phyloP scores from a whole-genome alignment of 37 sponge, comb jelly and placozoan genomes.

The Bolinopsis microptera region DNA sequence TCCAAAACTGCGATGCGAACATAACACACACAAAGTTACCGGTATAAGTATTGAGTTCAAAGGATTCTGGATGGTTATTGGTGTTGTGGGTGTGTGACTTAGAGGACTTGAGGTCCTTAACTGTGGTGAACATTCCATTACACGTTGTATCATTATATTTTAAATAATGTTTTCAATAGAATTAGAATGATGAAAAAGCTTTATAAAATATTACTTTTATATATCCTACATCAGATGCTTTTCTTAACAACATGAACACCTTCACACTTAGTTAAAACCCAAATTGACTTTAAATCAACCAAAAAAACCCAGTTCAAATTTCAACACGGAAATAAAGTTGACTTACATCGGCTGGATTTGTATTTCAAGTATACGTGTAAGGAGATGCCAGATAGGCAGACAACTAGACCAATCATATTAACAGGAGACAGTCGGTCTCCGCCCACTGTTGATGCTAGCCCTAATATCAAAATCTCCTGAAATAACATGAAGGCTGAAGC shows the following conservation, averaged over 20 bases:
- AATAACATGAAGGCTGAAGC: neutral
- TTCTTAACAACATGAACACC: too few species aligned
- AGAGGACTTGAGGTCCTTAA: neutral
- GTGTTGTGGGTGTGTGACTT: neutral
- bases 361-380: constrained; percentile 79
- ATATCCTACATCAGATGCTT: too few species aligned
- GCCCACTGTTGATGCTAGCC: constrained; percentile 76
- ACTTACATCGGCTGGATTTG: constrained; percentile 68
- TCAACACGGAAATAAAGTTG: too few species aligned
- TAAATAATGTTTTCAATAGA: too few species aligned
- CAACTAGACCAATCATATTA: constrained; percentile 84
- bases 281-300: too few species aligned
- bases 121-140: neutral
- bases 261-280: too few species aligned
- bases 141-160: too few species aligned
- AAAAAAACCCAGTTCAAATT: too few species aligned
- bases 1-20: neutral
- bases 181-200: too few species aligned
- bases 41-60: neutral
- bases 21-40: neutral
- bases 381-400: constrained; percentile 85
- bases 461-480: constrained; percentile 85
- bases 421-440: constrained; percentile 72
- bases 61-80: neutral
- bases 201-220: too few species aligned